A percentile compares a stretch with the other conserved stretches of the same genome.
Conservation (phyloP, 2,888 invertebrate species). For the Deroplatys truncata region DNA sequence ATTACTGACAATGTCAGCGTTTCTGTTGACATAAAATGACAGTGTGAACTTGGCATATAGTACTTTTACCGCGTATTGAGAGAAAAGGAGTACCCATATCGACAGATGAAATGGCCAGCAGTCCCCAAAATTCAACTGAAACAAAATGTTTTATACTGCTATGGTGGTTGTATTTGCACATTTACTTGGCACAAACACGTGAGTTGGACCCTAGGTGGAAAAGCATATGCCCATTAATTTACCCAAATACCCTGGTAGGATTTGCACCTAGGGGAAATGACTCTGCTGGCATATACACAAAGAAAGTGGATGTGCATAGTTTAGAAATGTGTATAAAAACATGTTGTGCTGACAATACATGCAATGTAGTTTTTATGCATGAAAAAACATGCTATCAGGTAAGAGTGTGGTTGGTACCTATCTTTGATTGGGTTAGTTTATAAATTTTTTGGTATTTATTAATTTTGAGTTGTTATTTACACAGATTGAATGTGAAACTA, state of each 20-base stretch:
- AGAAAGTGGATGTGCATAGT: constrained; percentile 31
- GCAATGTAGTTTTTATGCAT: constrained; percentile 76
- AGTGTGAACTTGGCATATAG: not conserved
- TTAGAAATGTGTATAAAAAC: constrained; percentile 62
- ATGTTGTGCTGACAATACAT: constrained; percentile 62
- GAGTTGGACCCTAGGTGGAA: constrained; percentile 23
- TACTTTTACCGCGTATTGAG: not conserved
- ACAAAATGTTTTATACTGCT: not conserved
- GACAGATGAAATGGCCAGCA: not conserved
- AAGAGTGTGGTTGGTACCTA: constrained; percentile 16
- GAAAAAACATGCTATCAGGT: constrained; percentile 75
- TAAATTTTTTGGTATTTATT: not conserved
- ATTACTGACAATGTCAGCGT: not conserved
- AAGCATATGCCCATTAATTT: constrained; percentile 27
- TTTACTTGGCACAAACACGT: not conserved
- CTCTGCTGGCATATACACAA: constrained; percentile 35
- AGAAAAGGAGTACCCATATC: not conserved
- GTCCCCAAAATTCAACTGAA: not conserved
- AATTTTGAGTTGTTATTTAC: not conserved
- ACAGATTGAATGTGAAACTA: constrained; percentile 56
- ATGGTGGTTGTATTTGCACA: not conserved
- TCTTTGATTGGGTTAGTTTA: not conserved
- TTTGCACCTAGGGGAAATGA: constrained; percentile 34
- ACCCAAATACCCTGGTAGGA: constrained; percentile 24
- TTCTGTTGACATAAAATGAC: not conserved